Evolutionary conservation across 2,888 invertebrate genomes (phyloP).

Genomic region (Eurytoma californica): DNA sequence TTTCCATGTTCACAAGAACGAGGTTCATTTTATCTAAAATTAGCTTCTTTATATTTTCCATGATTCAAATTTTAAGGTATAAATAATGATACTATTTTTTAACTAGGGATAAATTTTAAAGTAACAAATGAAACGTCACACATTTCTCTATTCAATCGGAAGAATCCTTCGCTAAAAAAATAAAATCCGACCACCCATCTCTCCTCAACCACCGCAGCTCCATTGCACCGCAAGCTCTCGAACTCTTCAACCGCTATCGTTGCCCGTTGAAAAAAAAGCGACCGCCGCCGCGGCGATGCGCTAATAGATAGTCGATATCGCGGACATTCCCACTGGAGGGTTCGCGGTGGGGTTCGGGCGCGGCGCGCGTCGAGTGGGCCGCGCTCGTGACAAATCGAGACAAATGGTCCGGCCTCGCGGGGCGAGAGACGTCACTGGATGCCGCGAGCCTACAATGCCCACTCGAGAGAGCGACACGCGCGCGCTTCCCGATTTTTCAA

Average conservation of each 20-base stretch:
- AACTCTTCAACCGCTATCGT: background rate
- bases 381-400: constrained; percentile 70
- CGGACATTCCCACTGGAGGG: too few relatives aligned
- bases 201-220: too few relatives aligned
- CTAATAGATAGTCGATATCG: background rate
- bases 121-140: too few relatives aligned
- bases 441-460: constrained; percentile 63
- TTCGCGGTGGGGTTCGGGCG: background rate
- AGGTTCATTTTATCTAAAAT: too few relatives aligned
- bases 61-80: too few relatives aligned
- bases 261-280: background rate
- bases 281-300: background rate
- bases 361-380: background rate
- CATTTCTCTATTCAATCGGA: too few relatives aligned
- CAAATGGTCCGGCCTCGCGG: constrained; percentile 69
- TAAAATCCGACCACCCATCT: too few relatives aligned
- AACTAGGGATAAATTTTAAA: too few relatives aligned
- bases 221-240: background rate
- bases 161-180: too few relatives aligned
- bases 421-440: constrained; percentile 62
- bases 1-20: too few relatives aligned
- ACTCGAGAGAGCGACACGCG: constrained; percentile 64
- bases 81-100: too few relatives aligned
- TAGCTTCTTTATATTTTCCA: too few relatives aligned
- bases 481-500: constrained; percentile 41